Conservation (phyloP, 2,888 invertebrate species). For the Clostera curtula region DNA sequence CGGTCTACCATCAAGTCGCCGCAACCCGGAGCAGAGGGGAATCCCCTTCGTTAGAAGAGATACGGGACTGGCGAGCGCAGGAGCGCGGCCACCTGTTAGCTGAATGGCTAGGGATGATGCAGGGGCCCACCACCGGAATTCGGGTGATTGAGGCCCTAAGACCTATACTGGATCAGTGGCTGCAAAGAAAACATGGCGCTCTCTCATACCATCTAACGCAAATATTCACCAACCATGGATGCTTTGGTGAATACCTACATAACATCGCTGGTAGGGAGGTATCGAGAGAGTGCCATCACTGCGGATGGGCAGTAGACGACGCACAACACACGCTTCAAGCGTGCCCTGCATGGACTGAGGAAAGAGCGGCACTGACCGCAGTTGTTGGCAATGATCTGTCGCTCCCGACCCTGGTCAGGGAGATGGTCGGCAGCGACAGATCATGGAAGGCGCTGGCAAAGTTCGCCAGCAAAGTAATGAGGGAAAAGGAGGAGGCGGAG, state of each 20-base stretch:
- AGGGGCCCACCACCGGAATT: background rate
- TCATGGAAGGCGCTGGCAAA: background rate
- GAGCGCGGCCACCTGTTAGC: background rate
- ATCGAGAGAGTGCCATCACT: background rate
- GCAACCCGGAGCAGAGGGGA: conserved; percentile 1
- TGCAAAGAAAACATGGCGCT: no score
- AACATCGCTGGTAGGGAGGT: background rate
- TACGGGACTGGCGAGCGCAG: background rate
- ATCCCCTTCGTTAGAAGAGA: conserved; percentile 2
- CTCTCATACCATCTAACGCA: no score
- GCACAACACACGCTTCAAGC: background rate
- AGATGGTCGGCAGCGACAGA: background rate
- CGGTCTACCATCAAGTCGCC: background rate
- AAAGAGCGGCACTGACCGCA: background rate
- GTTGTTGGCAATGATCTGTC: background rate
- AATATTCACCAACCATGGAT: no score
- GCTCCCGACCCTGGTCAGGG: background rate
- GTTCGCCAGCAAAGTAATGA: no score
- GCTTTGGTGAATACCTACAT: no score
- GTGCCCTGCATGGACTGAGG: background rate
- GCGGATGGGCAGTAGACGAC: background rate
- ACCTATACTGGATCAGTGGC: background rate
- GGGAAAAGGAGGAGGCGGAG: no score
- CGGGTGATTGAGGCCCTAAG: background rate
- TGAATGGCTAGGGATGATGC: background rate